A percentile compares a stretch with the other conserved stretches of the same genome.
These are phyloP conservation scores for Plagiodera versicolora DNA, from an alignment of 2,888 invertebrate species.

Conservation along the genomic window DNA sequence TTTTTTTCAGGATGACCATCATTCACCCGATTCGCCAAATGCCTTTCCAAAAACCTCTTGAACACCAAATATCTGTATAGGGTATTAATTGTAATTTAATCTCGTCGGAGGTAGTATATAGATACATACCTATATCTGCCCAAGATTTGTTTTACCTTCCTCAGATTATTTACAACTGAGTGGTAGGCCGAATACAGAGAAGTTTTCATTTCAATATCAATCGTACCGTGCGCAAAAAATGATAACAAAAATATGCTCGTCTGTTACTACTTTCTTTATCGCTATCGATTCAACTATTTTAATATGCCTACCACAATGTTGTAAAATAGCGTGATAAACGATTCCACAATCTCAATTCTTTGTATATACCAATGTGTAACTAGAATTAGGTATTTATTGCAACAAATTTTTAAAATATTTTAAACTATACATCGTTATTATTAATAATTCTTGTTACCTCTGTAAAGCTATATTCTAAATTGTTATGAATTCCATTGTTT, in stretches of 20 bases:
- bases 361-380: slow-evolving; percentile 36
- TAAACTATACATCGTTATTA: slow-evolving; percentile 30
- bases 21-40: slow-evolving; percentile 51
- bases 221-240: not conserved
- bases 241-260: too few relatives aligned
- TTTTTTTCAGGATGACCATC: slow-evolving; percentile 48
- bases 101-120: not conserved
- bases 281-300: too few relatives aligned
- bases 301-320: slow-evolving; percentile 28
- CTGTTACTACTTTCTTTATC: too few relatives aligned
- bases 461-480: slow-evolving; percentile 36
- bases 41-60: slow-evolving; percentile 51
- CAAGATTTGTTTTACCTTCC: not conserved
- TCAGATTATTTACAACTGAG: not conserved
- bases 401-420: slow-evolving; percentile 20
- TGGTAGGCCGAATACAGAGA: too few relatives aligned
- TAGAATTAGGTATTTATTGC: slow-evolving; percentile 31
- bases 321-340: not conserved
- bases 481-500: slow-evolving; percentile 30
- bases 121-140: not conserved
- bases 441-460: slow-evolving; percentile 39
- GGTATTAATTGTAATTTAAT: not conserved
- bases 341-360: slow-evolving; percentile 13
- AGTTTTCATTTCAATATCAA: too few relatives aligned
- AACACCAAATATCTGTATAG: slow-evolving; percentile 27